Evolutionary conservation across 2,888 invertebrate species (phyloP), one percentile per base, ranked within the genome.

Genomic region (Polydrusus cervinus): DNA sequence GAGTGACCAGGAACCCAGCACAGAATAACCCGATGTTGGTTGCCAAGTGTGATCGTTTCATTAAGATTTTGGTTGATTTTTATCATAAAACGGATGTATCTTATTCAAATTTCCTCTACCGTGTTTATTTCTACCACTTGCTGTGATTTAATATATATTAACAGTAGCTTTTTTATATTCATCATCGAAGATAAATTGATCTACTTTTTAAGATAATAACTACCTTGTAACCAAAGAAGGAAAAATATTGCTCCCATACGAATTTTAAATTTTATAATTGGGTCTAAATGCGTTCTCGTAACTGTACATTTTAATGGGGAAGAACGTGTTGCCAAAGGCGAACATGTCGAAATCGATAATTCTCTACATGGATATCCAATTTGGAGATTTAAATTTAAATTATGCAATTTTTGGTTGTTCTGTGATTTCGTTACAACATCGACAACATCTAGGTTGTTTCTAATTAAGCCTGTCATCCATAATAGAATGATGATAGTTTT

Each of bases 321-420:
- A 55, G 9, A 55, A 30, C 34, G 55, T 55, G 34, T 34, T 13
- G 55, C 55, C 14, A 20, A 55, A 34, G 55, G 55, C 55, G 13
- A 55, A 55, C 34, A 55, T 55, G 55, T 55, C 55, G 55, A 55
- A 55, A 55, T 55, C 55, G 55, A 55, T 53, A 53, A 53, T 53
- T 53, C 25, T 53, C 53, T 53, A 53, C 55, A 55, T 34, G 55
- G 55, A 34, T 55, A 34, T 34, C 55, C 55, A 55, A 55, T 55
- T 55, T 55, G 3, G 34, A 55, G 34, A 13, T 55, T 30, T 34
- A 55, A 55, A 55, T 55, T 55, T 7, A 55, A 14, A 34, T 34
- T 30, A 30, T 25, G 55, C 55, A 55, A 30, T 30, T 30, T 55
- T 34, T 30, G 8, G 1, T 20, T 9, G 6, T 10, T n/a, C 16